A percentile compares a stretch with the other conserved stretches of the same genome.
phyloP scores from a whole-genome alignment of 2,888 invertebrate genomes.

The Cheilosia urbana region DNA sequence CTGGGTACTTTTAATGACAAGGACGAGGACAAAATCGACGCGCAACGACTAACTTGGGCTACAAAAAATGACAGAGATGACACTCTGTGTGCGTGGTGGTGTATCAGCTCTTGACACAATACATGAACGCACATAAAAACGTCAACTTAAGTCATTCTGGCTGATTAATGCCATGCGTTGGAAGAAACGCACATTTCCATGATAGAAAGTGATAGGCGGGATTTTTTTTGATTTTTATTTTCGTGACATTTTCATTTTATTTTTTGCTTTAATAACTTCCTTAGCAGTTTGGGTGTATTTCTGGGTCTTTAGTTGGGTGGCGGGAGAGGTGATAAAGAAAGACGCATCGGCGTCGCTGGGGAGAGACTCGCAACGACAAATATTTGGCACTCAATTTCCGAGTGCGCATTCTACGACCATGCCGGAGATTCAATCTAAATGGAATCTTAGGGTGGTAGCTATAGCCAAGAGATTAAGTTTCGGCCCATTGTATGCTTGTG shows the following conservation, averaged over 20 bases:
- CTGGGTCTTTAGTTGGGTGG: background rate
- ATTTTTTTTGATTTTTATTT: constrained; percentile 17
- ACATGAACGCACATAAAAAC: constrained; percentile 70
- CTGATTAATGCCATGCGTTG: constrained; percentile 70
- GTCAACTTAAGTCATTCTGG: constrained; percentile 71
- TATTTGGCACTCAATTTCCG: constrained; percentile 62
- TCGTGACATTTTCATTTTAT: constrained; percentile 20
- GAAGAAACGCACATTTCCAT: constrained; percentile 48
- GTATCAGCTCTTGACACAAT: constrained; percentile 60
- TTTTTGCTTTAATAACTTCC: constrained; percentile 1
- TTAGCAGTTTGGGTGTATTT: background rate
- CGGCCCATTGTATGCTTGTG: constrained; percentile 21
- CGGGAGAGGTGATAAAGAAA: constrained; percentile 56
- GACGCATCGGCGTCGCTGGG: constrained; percentile 36
- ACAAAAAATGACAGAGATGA: constrained; percentile 17
- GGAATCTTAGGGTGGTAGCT: constrained; percentile 29
- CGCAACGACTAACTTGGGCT: constrained; percentile 14
- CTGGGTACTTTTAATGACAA: constrained; percentile 48
- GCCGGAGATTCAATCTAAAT: constrained; percentile 46
- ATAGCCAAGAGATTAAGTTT: constrained; percentile 50
- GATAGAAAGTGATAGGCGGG: constrained; percentile 30
- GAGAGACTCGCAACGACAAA: constrained; percentile 22
- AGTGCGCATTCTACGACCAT: constrained; percentile 26
- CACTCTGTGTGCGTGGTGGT: constrained; percentile 43
- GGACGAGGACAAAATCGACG: constrained; percentile 6